Conservation (phyloP, 2,797 vertebrate genomes). For the Allobates femoralis region DNA sequence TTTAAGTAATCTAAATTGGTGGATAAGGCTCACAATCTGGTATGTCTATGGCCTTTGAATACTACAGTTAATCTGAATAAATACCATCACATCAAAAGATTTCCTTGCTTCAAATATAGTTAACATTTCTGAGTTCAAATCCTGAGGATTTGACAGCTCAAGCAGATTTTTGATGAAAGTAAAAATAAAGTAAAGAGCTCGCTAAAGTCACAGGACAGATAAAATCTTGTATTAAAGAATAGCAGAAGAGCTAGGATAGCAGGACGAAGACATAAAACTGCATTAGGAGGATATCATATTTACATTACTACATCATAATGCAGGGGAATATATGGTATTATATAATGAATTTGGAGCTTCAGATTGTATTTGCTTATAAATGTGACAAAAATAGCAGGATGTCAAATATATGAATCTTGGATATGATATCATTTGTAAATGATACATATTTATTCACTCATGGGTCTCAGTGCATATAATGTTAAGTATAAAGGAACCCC, state of each 20-base stretch:
- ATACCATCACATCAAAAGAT: slow-evolving; percentile 11
- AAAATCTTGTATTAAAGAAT: slow-evolving; percentile 42
- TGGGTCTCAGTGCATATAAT: not conserved
- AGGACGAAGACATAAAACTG: slow-evolving; percentile 41
- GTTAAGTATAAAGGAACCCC: not conserved
- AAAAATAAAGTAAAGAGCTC: slow-evolving; percentile 24
- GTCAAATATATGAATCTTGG: slow-evolving; percentile 17
- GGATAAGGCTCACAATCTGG: not conserved
- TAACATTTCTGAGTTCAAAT: slow-evolving; percentile 11
- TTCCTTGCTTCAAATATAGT: slow-evolving; percentile 10
- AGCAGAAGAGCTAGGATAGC: slow-evolving; percentile 37
- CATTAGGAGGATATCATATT: slow-evolving; percentile 34
- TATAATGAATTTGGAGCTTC: slow-evolving; percentile 31
- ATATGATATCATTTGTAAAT: not conserved
- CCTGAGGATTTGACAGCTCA: slow-evolving; percentile 40
- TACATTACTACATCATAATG: slow-evolving; percentile 43
- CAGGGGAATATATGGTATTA: slow-evolving; percentile 21
- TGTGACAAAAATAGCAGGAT: slow-evolving; percentile 6
- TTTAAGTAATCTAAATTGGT: not conserved
- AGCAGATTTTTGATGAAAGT: slow-evolving; percentile 40
- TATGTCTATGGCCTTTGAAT: not conserved
- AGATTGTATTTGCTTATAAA: slow-evolving; percentile 9
- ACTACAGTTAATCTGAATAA: not conserved
- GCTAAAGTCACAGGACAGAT: slow-evolving; percentile 18
- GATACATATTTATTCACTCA: not conserved